Evolutionary conservation across 2,113 vertebrate genomes (phyloP).

Genomic region (Ranitomeya imitator): DNA sequence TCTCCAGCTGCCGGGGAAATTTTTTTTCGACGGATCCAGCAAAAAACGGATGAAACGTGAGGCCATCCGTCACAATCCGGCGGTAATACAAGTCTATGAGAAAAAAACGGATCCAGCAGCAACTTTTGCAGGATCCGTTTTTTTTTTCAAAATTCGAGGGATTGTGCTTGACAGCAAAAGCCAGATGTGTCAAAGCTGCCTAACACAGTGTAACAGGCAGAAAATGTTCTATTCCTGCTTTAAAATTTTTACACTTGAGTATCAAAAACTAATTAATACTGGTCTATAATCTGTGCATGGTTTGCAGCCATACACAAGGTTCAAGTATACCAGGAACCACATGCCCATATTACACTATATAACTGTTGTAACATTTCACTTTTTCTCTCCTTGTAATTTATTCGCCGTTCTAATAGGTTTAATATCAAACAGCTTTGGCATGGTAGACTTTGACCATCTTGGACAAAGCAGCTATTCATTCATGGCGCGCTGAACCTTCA

Average conservation of each 20-base stretch:
- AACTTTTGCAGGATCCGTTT: no score
- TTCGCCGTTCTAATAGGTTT: background rate
- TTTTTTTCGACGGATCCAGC: no score
- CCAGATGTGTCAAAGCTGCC: no score
- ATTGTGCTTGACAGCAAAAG: no score
- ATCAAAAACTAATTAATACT: background rate
- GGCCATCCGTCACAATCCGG: no score
- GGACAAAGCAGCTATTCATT: background rate
- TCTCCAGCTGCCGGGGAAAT: no score
- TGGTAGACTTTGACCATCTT: background rate
- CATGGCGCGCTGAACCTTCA: background rate
- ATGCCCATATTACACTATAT: conserved; percentile 6
- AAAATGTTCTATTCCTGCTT: background rate
- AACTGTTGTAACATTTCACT: background rate
- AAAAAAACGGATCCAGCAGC: no score
- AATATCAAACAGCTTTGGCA: conserved; percentile 7
- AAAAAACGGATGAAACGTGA: no score
- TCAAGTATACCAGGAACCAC: conserved; percentile 47
- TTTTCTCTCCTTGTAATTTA: background rate
- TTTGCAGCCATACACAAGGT: background rate
- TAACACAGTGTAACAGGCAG: background rate
- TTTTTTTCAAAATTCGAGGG: no score
- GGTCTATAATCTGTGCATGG: conserved; percentile 7
- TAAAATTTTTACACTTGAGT: background rate
- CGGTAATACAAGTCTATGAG: no score